Evolutionary conservation across 37 sponge, comb jelly and placozoan species (phyloP).

Genomic region (Lycopodina hypogea): DNA sequence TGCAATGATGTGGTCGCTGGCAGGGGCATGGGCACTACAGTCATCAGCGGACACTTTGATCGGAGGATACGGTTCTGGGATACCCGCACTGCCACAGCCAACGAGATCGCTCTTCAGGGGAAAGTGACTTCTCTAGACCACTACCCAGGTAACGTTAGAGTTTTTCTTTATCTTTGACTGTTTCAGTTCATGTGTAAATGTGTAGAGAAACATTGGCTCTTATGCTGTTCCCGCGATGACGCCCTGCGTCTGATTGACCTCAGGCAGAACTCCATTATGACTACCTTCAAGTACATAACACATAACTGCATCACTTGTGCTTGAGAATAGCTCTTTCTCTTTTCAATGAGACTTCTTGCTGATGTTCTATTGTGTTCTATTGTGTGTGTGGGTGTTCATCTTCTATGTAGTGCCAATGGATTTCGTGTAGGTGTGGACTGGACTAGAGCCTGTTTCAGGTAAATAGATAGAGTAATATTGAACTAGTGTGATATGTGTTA

Average conservation of each 20-base stretch:
- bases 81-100: slow-evolving; percentile 54
- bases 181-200: neutral
- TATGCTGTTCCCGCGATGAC: slow-evolving; percentile 86
- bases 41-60: slow-evolving; percentile 95
- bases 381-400: too few species aligned
- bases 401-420: slow-evolving; percentile 25
- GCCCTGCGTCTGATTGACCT: slow-evolving; percentile 88
- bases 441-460: slow-evolving; percentile 70
- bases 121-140: slow-evolving; percentile 85
- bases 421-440: slow-evolving; percentile 68
- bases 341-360: too few species aligned
- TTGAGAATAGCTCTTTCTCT: too few species aligned
- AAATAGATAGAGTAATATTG: slow-evolving; percentile 6
- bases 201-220: slow-evolving; percentile 65
- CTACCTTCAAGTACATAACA: slow-evolving; percentile 61
- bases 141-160: slow-evolving; percentile 44
- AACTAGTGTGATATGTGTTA: too few species aligned
- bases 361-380: too few species aligned
- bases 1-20: slow-evolving; percentile 89
- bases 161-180: neutral
- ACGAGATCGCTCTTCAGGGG: slow-evolving; percentile 86
- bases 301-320: neutral
- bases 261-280: slow-evolving; percentile 73
- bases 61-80: slow-evolving; percentile 96
- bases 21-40: slow-evolving; percentile 61